Evolutionary conservation across 2,797 vertebrate species (phyloP), one percentile per base, ranked within the genome.

Genomic region (Acrossocheilus wenchowensis): DNA sequence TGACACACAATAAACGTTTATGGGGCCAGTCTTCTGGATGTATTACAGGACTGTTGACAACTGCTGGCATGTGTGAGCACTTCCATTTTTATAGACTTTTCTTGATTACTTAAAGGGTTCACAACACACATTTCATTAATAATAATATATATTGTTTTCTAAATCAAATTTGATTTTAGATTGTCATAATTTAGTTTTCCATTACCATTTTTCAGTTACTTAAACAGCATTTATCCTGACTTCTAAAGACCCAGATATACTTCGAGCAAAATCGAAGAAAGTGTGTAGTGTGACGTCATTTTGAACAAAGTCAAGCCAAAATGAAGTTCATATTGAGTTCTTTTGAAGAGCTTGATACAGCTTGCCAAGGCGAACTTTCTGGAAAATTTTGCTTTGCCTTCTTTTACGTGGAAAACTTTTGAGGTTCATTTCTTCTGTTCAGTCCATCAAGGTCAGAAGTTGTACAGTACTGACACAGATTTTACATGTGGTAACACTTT

Each of bases 1-100:
- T 92, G 90, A 87, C 89, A 90, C 88, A 87, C 68, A 90, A 91
- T 91, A 92, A 84, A 60, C 91, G 91, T 89, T 87, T 78, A 82
- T 73, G 30, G 30, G n/a, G 72, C 54, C 64, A 72, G 89, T 87
- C 89, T 85, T 89, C 91, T 90, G 43, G 87, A 88, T 92, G 91
- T 90, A 66, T 85, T 80, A 90, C 62, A 83, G 60, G 14, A 60
- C 85, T 72, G 81, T 45, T 69, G 66, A 79, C 87, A 88, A 77
- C 77, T 84, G 52, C 62, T 78, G 71, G 66, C 50, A 84, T 54
- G 50, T 83, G 72, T 75, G 69, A 84, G 77, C 45, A 60, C 69
- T 73, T 85, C 72, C 45, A 75, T 64, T 77, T 50, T 43, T 64
- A 17, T 73, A 60, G 75, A 83, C 45, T 52, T 80, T 83, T 86